These are phyloP conservation scores for Rhabdornis inornatus DNA, from an alignment of 2,113 vertebrate genomes.

Conservation along the genomic window DNA sequence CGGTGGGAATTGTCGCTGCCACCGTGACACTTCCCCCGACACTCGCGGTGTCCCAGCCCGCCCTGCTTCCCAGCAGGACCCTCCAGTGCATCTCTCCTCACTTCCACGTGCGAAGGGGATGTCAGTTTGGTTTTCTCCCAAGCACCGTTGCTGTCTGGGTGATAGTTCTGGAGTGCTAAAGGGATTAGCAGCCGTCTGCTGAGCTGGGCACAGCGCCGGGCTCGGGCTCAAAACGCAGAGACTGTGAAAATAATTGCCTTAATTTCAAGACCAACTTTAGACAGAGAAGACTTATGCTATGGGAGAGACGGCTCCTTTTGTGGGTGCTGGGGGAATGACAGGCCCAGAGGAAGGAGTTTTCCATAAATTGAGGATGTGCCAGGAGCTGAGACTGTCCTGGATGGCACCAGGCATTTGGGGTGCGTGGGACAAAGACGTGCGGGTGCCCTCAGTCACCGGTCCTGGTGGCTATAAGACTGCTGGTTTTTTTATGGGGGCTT, in stretches of 20 bases:
- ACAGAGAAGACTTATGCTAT: background rate
- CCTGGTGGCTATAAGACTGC: background rate
- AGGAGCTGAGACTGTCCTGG: background rate
- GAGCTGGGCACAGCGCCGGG: background rate
- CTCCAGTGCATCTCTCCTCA: rapidly evolving
- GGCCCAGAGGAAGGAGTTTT: background rate
- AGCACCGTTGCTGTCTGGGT: background rate
- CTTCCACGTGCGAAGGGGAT: background rate
- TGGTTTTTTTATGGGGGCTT: background rate
- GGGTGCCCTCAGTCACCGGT: rapidly evolving
- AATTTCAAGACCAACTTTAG: background rate
- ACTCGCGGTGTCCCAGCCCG: background rate
- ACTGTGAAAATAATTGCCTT: background rate
- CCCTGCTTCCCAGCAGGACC: background rate
- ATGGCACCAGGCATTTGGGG: background rate
- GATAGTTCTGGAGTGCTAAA: constrained; percentile 16
- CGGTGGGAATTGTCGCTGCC: background rate
- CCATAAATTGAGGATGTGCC: background rate
- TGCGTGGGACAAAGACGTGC: background rate
- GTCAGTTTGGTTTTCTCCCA: background rate
- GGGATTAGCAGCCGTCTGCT: constrained; percentile 3
- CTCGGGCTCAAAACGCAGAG: background rate
- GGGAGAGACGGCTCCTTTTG: rapidly evolving
- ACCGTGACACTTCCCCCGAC: rapidly evolving
- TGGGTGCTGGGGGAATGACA: background rate